Evolutionary conservation across 92 coral and sea anemone species (phyloP).

Genomic region (Phenganax stokvisi): DNA sequence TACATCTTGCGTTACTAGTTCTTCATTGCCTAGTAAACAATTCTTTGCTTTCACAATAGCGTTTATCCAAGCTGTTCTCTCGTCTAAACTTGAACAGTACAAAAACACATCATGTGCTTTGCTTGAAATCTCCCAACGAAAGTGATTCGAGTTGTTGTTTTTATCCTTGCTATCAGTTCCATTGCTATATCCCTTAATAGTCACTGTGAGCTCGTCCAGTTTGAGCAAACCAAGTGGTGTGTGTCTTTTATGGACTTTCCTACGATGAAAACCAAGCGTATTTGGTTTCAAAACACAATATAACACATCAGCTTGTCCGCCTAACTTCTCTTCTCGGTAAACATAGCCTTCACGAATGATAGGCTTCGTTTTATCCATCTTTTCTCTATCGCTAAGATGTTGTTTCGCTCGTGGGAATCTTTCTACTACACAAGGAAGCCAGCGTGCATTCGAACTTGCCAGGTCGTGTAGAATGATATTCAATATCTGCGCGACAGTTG

Average conservation of each 20-base stretch:
- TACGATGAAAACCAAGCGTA: conserved; percentile 5
- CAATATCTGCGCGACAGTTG: background rate
- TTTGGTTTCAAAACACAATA: conserved; percentile 33
- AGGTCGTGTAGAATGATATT: conserved; percentile 3
- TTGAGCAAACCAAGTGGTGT: conserved; percentile 24
- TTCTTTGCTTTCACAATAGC: conserved; percentile 16
- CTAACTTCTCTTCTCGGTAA: background rate
- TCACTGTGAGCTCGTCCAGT: conserved; percentile 3
- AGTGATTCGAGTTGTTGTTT: background rate
- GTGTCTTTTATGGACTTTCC: conserved; percentile 32
- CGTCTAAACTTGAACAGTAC: conserved; percentile 10
- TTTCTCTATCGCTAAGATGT: background rate
- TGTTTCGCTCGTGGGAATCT: background rate
- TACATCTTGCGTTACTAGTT: background rate
- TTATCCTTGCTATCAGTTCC: background rate
- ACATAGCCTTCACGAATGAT: conserved; percentile 21
- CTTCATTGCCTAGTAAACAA: background rate
- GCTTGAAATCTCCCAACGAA: conserved; percentile 10
- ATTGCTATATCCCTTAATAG: background rate
- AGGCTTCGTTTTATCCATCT: conserved; percentile 17
- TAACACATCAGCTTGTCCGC: conserved; percentile 7
- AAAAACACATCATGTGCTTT: background rate
- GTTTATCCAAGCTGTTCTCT: conserved; percentile 5
- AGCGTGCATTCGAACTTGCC: background rate
- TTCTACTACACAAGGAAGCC: background rate